phyloP scores from a whole-genome alignment of 2,797 vertebrate genomes.

The Triplophysa yarkandensis region DNA sequence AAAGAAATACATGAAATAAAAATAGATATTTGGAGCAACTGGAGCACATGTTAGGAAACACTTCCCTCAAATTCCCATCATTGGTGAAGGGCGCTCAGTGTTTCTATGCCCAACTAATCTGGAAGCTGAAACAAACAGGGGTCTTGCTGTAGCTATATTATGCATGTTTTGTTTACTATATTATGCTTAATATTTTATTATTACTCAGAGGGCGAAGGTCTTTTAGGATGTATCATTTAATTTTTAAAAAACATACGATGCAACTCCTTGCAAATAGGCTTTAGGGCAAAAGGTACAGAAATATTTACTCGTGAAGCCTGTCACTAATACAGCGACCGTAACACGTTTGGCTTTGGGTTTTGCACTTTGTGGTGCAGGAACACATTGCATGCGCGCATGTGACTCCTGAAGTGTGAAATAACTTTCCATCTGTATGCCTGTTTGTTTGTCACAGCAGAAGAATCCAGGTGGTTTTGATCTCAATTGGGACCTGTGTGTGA shows the following conservation, averaged over 20 bases:
- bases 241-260: background rate
- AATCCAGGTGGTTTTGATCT: slow-evolving; percentile 33
- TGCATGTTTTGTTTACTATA: background rate
- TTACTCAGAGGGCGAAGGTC: background rate
- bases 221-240: background rate
- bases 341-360: background rate
- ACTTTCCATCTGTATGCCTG: slow-evolving; percentile 4
- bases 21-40: too few species aligned
- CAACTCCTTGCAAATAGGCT: background rate
- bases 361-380: background rate
- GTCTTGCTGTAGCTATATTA: background rate
- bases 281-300: background rate
- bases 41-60: too few species aligned
- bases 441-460: slow-evolving; percentile 26
- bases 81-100: too few species aligned
- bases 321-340: background rate
- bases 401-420: slow-evolving; percentile 14
- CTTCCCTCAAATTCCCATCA: too few species aligned
- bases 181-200: background rate
- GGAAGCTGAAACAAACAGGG: background rate
- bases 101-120: too few species aligned
- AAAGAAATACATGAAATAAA: too few species aligned
- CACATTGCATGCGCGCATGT: slow-evolving; percentile 4
- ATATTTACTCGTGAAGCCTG: background rate
- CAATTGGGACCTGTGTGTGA: slow-evolving; percentile 19